Conservation (phyloP, 1,140 invertebrate genomes). For the Sycobia sp. region DNA sequence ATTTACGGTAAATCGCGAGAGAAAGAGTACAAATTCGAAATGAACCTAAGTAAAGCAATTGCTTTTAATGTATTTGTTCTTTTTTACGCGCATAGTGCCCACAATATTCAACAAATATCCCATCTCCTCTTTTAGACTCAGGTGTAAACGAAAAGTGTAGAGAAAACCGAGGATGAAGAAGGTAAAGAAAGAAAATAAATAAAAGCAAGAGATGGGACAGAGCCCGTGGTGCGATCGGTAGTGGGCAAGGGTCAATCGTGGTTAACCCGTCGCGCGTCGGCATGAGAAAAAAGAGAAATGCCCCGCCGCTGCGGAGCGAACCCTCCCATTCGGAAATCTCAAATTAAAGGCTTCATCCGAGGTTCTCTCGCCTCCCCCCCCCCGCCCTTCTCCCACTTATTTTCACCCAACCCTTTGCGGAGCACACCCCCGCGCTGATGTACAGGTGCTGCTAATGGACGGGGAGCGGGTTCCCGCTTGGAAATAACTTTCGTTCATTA, state of each 20-base stretch:
- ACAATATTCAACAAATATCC: too few relatives aligned
- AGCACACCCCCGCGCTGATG: constrained; percentile 2
- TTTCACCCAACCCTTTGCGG: constrained; percentile 17
- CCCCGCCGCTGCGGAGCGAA: background rate
- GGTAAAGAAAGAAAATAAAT: too few relatives aligned
- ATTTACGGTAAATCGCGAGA: too few relatives aligned
- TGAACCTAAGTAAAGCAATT: too few relatives aligned
- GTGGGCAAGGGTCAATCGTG: constrained; percentile 14
- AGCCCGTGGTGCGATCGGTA: background rate
- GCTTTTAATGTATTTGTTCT: too few relatives aligned
- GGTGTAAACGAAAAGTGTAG: too few relatives aligned
- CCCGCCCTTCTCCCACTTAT: too few relatives aligned
- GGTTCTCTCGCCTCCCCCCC: background rate
- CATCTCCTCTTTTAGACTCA: too few relatives aligned
- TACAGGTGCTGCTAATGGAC: constrained; percentile 25
- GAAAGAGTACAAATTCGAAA: too few relatives aligned
- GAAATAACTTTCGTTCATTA: constrained; percentile 19
- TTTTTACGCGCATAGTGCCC: too few relatives aligned
- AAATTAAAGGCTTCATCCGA: constrained; percentile 21
- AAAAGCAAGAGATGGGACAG: too few relatives aligned
- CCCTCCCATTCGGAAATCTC: constrained; percentile 20
- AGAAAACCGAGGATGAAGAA: too few relatives aligned
- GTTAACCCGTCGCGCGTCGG: background rate
- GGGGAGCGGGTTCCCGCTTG: background rate
- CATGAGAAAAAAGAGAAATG: background rate